phyloP scores from a whole-genome alignment of 1,140 invertebrate genomes.

The Paralvinella palmiformis region DNA sequence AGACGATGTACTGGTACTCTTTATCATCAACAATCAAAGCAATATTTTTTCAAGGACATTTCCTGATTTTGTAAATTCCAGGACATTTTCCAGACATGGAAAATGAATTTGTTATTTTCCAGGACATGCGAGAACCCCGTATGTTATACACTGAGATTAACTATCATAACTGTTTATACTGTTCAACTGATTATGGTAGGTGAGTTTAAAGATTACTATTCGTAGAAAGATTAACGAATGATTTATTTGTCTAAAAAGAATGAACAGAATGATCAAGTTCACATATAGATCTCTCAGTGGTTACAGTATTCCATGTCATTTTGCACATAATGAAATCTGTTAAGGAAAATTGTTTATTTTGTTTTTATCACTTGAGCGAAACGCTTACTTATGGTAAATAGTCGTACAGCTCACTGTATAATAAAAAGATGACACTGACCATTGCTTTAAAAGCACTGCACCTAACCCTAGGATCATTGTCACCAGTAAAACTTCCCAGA shows the following conservation, averaged over 20 bases:
- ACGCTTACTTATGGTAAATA: not conserved
- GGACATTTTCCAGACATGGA: too few relatives aligned
- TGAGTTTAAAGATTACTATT: not conserved
- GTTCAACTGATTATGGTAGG: not conserved
- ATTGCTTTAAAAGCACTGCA: slow-evolving; percentile 80
- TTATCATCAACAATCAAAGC: too few relatives aligned
- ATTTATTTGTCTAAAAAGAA: not conserved
- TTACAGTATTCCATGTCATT: not conserved
- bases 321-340: not conserved
- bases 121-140: not conserved
- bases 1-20: too few relatives aligned
- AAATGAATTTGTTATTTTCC: too few relatives aligned
- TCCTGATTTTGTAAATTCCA: too few relatives aligned
- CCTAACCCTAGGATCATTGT: slow-evolving; percentile 83
- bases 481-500: slow-evolving; percentile 34
- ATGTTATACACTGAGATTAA: not conserved
- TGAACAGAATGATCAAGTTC: not conserved
- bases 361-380: not conserved
- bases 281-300: not conserved
- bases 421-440: slow-evolving; percentile 52
- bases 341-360: not conserved
- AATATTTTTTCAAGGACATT: too few relatives aligned
- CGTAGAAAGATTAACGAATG: not conserved
- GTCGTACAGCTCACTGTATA: not conserved
- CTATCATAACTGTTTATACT: not conserved